Percentiles rank a stretch among this genome's conserved stretches.
Conservation (phyloP, 92 coral and sea anemone genomes). For the Zoanthus solanderi region DNA sequence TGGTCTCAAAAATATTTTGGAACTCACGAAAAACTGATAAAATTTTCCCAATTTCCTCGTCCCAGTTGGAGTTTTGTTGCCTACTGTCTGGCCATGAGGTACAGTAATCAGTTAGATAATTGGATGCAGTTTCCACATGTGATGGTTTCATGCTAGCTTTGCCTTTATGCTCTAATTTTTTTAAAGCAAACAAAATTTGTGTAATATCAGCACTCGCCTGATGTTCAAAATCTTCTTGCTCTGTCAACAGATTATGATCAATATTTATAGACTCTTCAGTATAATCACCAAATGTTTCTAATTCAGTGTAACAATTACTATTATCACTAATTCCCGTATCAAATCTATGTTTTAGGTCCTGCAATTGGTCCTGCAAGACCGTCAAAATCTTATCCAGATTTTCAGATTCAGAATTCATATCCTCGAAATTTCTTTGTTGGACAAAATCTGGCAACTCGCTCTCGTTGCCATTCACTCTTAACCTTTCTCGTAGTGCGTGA, state of each 20-base stretch:
- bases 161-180: slow-evolving; percentile 24
- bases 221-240: background rate
- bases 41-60: slow-evolving; percentile 29
- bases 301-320: background rate
- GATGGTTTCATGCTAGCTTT: slow-evolving; percentile 3
- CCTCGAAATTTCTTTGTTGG: slow-evolving; percentile 2
- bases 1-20: background rate
- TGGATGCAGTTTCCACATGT: background rate
- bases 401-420: background rate
- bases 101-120: background rate
- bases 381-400: slow-evolving; percentile 26
- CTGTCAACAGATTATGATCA: background rate
- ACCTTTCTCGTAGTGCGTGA: background rate
- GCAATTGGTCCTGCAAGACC: slow-evolving; percentile 31
- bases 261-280: background rate
- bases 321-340: background rate
- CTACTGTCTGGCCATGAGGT: background rate
- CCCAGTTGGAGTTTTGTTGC: slow-evolving; percentile 4
- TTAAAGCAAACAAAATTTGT: slow-evolving; percentile 13
- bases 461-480: background rate
- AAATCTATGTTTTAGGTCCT: background rate
- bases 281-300: background rate
- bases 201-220: slow-evolving; percentile 14
- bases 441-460: background rate
- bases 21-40: slow-evolving; percentile 29